These are phyloP conservation scores for Ceyx melanurus DNA, from an alignment of 2,113 vertebrate genomes.

Conservation along the genomic window DNA sequence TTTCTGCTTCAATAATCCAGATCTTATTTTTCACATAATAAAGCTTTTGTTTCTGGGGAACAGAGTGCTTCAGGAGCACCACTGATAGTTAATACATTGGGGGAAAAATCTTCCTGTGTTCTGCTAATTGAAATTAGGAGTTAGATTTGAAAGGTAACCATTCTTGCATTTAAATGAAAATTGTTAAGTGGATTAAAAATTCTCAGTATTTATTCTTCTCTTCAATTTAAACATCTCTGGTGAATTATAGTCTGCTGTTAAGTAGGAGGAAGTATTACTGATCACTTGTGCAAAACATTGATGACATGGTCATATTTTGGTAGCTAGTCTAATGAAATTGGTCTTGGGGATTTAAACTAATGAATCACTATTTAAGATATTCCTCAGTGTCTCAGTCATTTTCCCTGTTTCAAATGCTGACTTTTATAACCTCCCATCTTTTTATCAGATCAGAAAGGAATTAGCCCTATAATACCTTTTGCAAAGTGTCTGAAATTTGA, in stretches of 20 bases:
- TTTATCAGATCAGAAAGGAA: background rate
- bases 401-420: accelerated
- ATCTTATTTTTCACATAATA: background rate
- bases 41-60: background rate
- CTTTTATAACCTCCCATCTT: background rate
- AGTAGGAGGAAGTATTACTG: background rate
- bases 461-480: background rate
- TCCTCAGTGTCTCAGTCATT: background rate
- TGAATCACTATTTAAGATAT: background rate
- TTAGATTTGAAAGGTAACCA: background rate
- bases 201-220: background rate
- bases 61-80: background rate
- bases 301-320: background rate
- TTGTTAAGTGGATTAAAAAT: background rate
- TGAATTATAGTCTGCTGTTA: background rate
- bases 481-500: too few relatives aligned
- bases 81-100: background rate
- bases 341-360: background rate
- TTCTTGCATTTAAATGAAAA: background rate
- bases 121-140: background rate
- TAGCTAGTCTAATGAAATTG: background rate
- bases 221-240: background rate
- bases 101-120: background rate
- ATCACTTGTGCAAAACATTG: background rate
- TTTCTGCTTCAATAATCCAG: background rate